phyloP scores from a whole-genome alignment of 2,113 vertebrate genomes.

The Nasalis larvatus region DNA sequence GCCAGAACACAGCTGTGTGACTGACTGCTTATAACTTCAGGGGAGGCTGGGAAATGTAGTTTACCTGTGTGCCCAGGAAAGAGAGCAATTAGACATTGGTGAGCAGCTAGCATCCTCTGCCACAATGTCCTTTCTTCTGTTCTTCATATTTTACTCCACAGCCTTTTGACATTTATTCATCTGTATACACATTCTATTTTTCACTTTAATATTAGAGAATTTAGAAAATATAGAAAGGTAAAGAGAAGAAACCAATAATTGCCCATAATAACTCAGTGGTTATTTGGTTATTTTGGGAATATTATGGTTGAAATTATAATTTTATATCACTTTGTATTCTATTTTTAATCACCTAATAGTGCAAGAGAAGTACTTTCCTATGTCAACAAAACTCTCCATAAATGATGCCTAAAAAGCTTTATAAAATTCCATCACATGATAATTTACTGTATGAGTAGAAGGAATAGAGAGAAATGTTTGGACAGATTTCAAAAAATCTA shows the following conservation, averaged over 20 bases:
- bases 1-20: background rate
- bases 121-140: background rate
- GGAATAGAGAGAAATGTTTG: background rate
- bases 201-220: background rate
- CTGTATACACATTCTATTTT: background rate
- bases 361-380: background rate
- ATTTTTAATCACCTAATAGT: background rate
- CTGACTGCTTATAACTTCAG: background rate
- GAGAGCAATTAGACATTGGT: background rate
- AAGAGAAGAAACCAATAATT: background rate
- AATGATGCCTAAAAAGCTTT: background rate
- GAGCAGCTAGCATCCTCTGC: background rate
- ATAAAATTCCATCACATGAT: background rate
- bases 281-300: background rate
- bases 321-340: background rate
- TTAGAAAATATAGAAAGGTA: background rate
- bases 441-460: background rate
- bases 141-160: background rate
- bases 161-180: background rate
- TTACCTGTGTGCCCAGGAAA: background rate
- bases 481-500: background rate
- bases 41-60: background rate
- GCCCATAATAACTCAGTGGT: background rate
- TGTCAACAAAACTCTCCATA: background rate
- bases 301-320: background rate